These are phyloP conservation scores for Plumapathes pennacea DNA, from an alignment of 92 coral and sea anemone genomes.

Conservation along the genomic window DNA sequence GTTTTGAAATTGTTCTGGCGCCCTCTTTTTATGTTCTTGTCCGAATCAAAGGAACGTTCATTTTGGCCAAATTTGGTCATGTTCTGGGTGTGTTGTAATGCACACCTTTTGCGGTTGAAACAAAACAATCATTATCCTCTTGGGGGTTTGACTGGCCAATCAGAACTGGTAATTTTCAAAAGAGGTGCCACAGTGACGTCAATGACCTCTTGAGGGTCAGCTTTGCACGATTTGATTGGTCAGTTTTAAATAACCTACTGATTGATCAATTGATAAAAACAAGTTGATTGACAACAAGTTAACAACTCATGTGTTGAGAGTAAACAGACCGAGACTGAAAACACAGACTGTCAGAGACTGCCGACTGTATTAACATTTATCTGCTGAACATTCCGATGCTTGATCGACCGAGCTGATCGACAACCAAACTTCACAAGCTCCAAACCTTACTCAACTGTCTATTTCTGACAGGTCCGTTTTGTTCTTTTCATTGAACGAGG, in stretches of 20 bases:
- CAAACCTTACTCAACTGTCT: too few species aligned
- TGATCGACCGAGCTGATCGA: too few species aligned
- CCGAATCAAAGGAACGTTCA: constrained; percentile 4
- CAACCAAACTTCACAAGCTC: too few species aligned
- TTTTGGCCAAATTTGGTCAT: constrained; percentile 73
- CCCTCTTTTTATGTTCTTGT: constrained; percentile 27
- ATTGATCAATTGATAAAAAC: constrained; percentile 40
- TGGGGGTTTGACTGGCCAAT: constrained; percentile 61
- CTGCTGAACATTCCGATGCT: too few species aligned
- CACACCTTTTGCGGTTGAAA: constrained; percentile 57
- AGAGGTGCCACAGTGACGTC: constrained; percentile 56
- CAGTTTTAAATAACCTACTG: constrained; percentile 21
- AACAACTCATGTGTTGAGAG: too few species aligned
- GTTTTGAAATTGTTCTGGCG: too few species aligned
- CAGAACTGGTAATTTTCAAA: constrained; percentile 22
- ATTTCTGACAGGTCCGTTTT: too few species aligned
- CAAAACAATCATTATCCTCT: constrained; percentile 53
- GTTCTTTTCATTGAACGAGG: too few species aligned
- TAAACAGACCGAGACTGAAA: too few species aligned
- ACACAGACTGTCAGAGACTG: too few species aligned
- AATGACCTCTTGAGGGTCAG: constrained; percentile 51
- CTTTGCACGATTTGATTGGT: constrained; percentile 37
- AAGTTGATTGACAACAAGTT: constrained; percentile 28
- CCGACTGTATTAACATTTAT: too few species aligned
- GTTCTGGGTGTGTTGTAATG: constrained; percentile 67